Conservation (phyloP, 1,140 invertebrate species). For the Wiebesia pumilae region DNA sequence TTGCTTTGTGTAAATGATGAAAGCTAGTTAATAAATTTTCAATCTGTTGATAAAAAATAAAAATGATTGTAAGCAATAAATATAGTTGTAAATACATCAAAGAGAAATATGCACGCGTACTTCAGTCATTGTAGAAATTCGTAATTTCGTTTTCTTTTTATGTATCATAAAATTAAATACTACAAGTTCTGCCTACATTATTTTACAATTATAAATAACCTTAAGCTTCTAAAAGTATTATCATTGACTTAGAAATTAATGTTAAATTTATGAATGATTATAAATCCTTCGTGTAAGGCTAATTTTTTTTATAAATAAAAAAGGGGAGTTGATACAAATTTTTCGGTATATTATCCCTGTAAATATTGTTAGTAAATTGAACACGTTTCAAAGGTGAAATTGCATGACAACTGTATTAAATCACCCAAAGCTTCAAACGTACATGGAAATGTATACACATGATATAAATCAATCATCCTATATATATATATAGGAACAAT, state of each 20-base stretch:
- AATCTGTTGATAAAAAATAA: slow-evolving; percentile 17
- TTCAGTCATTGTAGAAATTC: slow-evolving; percentile 22
- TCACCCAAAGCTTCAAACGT: neutral
- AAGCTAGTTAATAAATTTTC: slow-evolving; percentile 31
- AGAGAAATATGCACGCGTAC: neutral
- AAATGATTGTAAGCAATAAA: slow-evolving; percentile 16
- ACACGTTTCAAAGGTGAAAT: neutral
- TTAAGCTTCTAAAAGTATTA: neutral
- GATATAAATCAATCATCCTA: neutral
- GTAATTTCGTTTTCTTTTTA: neutral
- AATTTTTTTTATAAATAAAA: neutral
- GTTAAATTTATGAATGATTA: neutral
- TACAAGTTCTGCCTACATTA: neutral
- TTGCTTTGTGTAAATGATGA: slow-evolving; percentile 10
- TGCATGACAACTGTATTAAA: neutral
- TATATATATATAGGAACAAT: neutral
- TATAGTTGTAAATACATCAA: slow-evolving; percentile 31
- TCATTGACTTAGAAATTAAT: slow-evolving; percentile 3
- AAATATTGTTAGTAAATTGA: neutral
- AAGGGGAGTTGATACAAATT: neutral
- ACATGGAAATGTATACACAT: neutral
- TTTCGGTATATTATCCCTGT: neutral
- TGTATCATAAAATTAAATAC: slow-evolving; percentile 24
- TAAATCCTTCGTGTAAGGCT: neutral
- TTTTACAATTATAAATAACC: neutral